A percentile compares a stretch with the other conserved stretches of the same genome.
Evolutionary conservation across 2,797 vertebrate genomes (phyloP).

Genomic region (Leucoraja ocellata): DNA sequence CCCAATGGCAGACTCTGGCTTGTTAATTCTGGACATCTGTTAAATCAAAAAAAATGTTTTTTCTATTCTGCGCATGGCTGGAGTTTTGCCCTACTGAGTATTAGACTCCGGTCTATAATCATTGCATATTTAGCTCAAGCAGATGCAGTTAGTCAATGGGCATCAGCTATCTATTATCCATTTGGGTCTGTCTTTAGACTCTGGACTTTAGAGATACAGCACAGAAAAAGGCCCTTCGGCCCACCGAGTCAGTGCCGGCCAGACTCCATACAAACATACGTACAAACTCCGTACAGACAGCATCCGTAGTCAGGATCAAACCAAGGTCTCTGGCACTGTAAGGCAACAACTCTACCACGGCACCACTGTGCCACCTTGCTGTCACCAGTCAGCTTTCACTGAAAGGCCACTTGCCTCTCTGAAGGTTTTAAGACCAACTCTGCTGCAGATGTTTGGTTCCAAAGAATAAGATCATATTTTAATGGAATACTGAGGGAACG

Average conservation of each 20-base stretch:
- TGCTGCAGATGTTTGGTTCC: not conserved
- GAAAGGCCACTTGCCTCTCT: not conserved
- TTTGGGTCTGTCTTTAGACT: too few species aligned
- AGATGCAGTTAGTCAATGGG: conserved; percentile 10
- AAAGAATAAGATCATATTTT: not conserved
- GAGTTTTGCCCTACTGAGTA: not conserved
- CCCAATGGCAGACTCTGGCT: not conserved
- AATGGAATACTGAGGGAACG: not conserved
- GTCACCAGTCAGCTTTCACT: not conserved
- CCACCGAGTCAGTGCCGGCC: too few species aligned
- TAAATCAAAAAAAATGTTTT: not conserved
- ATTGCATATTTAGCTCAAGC: not conserved
- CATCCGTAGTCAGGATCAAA: too few species aligned
- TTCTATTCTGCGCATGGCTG: not conserved
- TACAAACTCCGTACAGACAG: too few species aligned
- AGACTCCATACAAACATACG: too few species aligned
- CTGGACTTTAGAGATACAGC: too few species aligned
- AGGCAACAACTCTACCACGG: too few species aligned
- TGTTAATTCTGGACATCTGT: conserved; percentile 32
- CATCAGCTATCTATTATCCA: not conserved
- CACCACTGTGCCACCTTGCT: not conserved
- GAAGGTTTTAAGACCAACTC: not conserved
- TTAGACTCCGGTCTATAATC: not conserved
- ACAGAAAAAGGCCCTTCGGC: too few species aligned
- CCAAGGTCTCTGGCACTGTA: too few species aligned